phyloP scores from a whole-genome alignment of 2,888 invertebrate genomes.

The Chorisops tibialis region DNA sequence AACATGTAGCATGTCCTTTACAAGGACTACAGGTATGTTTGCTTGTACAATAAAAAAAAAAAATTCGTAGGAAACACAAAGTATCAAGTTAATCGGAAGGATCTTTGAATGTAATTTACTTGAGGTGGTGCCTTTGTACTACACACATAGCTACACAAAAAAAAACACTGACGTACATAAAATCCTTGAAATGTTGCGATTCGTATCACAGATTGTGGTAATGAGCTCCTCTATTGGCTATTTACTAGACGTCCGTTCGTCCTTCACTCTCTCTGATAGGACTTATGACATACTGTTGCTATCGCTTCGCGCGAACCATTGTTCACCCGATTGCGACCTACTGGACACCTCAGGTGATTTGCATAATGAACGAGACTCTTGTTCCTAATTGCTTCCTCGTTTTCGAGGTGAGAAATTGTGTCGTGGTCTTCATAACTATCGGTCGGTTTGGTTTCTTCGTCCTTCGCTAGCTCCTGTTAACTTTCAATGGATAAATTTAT shows the following conservation, averaged over 20 bases:
- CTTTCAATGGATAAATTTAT: not conserved
- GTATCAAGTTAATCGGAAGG: too few species aligned
- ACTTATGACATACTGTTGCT: conserved; percentile 27
- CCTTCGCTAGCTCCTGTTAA: not conserved
- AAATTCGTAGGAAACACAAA: too few species aligned
- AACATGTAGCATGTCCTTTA: not conserved
- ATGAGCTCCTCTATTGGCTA: conserved; percentile 28
- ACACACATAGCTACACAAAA: not conserved
- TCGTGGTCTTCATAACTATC: not conserved
- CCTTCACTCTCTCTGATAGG: not conserved
- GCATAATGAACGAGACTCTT: conserved; percentile 32
- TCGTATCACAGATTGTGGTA: conserved; percentile 27
- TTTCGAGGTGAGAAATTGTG: conserved; percentile 23
- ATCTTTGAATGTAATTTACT: conserved; percentile 3
- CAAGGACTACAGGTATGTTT: too few species aligned
- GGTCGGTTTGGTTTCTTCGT: not conserved
- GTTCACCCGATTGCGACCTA: conserved; percentile 8
- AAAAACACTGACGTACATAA: conserved; percentile 11
- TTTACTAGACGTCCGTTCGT: conserved; percentile 7
- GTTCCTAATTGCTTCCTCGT: conserved; percentile 32
- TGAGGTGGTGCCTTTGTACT: not conserved
- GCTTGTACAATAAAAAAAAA: too few species aligned
- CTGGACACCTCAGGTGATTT: conserved; percentile 27
- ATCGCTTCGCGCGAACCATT: not conserved
- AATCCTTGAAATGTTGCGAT: conserved; percentile 28